phyloP scores from a whole-genome alignment of 2,888 invertebrate species.

The Melieria picta region DNA sequence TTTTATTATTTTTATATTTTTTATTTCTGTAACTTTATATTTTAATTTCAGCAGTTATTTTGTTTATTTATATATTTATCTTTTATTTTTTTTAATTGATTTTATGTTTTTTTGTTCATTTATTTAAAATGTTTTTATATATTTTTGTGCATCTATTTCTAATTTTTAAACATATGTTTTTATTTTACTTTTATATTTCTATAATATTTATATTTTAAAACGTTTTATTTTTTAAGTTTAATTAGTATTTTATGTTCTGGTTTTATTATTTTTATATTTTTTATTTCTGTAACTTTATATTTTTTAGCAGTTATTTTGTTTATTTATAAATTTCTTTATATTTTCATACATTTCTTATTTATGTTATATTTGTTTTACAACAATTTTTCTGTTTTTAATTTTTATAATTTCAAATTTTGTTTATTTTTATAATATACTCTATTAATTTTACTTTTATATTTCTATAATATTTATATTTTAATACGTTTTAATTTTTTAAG shows the following conservation, averaged over 20 bases:
- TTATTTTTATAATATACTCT: not conserved
- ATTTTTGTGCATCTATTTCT: not conserved
- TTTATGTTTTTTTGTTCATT: too few relatives aligned
- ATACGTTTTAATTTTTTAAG: not conserved
- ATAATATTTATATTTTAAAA: conserved; percentile 2
- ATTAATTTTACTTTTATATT: conserved; percentile 1
- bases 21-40: not conserved
- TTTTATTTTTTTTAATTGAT: too few relatives aligned
- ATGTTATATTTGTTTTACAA: not conserved
- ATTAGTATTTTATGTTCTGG: not conserved
- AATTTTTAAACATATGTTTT: not conserved
- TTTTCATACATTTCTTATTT: not conserved
- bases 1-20: not conserved
- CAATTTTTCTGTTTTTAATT: not conserved
- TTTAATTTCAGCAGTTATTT: not conserved
- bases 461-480: conserved; percentile 12
- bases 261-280: conserved; percentile 2
- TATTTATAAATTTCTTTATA: not conserved
- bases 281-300: not conserved
- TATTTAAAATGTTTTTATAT: too few relatives aligned
- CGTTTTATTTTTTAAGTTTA: conserved; percentile 2
- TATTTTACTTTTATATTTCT: conserved; percentile 5
- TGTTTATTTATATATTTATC: not conserved
- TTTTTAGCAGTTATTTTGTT: not conserved
- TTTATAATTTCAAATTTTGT: not conserved